Base-by-base conservation (phyloP, 2,113 vertebrate genomes). In the Laterallus jamaicensis region DNA sequence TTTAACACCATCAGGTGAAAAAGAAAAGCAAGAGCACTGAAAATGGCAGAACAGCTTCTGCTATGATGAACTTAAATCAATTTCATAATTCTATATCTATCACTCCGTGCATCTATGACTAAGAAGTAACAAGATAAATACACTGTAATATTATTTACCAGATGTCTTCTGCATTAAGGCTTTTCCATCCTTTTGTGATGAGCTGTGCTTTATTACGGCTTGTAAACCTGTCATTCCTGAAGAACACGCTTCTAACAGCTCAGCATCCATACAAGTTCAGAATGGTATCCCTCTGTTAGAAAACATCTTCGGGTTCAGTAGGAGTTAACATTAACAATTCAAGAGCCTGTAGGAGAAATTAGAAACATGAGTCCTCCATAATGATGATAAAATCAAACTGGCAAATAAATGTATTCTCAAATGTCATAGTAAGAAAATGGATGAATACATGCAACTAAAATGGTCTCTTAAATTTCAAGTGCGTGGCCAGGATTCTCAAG, bases 261-360 rank as follows among this genome's bases (percentile, higher is more conserved):
- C 56, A 82, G 88, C 77, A 37, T 74, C 86, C 47, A 39, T 60
- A 79, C 47, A 47, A 28, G 77, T 44, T 69, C 92, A 86, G 95
- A 95, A 95, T 74, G 59, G 86, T 77, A 80, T 77, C 79, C 88
- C 42, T 84, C 78, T 93, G 62, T 88, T 88, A 87, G 93, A 91
- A 95, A 96, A 95, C 88, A 94, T 94, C 92, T 78, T 71, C 94
- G 92, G 73, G 91, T 97, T 97, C 94, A 92, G 83, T 92, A 95
- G 90, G 96, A 97, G 97, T 97, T 97, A 97, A 97, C 95, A 97
- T 96, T 97, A 97, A 96, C 96, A 97, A 97, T 97, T 97, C 96
- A 97, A 93, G 95, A 97, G 93, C 93, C 93, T 84, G 91, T 92
- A 97, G 91, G 89, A 97, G 93, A 97, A 97, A 97, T 97, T 97